Evolutionary conservation across 1,140 invertebrate species (phyloP), one percentile per base, ranked within the genome.

Genomic region (Heliconius himera): DNA sequence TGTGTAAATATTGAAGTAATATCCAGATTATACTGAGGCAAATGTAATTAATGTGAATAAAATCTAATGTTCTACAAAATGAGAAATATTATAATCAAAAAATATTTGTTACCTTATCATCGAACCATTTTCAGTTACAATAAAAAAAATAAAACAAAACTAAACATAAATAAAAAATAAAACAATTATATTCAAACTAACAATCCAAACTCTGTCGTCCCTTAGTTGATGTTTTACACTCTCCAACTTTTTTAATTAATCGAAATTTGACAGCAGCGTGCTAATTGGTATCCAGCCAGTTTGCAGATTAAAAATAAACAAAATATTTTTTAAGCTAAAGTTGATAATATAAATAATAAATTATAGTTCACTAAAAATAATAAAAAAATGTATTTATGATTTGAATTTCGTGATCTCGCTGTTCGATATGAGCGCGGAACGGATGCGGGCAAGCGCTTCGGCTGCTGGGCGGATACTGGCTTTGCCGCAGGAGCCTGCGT

Each of bases 401-500:
- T 72, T 49, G 46, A 80, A 76, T 76, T 76, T 80, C 79, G 79
- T 66, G 60, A 66, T 26, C 74, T 56, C 79, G 79, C 20, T 60
- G 38, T 46, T 38, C 74, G 74, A 73, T 54, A 46, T 22, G 16
- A 70, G 73, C 74, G 74, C 73, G 74, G 38, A 78, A 70, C 72
- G 56, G 73, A 81, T 80, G 84, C 91, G 89, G 77, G 88, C 85
- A 79, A 77, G 79, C 87, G 76, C 80, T 33, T 66, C 87, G 87
- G 81, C 78, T 70, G 83, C 79, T 83, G 88, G 85, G 87, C 88
- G 87, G 85, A 84, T 84, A 93, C 91, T 92, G 81, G 85, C 77
- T 86, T 87, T 91, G 89, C 91, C 83, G 89, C 91, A 91, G 90
- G 90, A 91, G 90, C 84, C 89, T 93, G 90, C 91, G 91, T 93